Conservation (phyloP, 2,113 vertebrate genomes). For the Pteronura brasiliensis region DNA sequence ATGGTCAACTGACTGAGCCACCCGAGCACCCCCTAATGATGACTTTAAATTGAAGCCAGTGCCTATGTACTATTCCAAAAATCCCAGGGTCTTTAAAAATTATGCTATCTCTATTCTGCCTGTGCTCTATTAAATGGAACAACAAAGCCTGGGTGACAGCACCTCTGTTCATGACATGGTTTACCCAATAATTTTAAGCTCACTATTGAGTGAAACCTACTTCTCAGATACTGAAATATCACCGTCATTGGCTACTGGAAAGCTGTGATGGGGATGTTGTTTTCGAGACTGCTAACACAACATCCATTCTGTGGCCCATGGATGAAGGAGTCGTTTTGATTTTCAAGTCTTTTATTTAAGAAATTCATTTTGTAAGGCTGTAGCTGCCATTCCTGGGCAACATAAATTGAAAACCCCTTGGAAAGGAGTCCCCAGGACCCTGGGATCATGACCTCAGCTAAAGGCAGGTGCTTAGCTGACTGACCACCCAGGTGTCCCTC, state of each 20-base stretch:
- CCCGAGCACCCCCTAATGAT: not conserved
- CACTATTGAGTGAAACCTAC: not conserved
- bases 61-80: not conserved
- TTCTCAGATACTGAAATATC: not conserved
- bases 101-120: not conserved
- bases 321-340: not conserved
- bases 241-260: not conserved
- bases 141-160: not conserved
- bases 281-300: not conserved
- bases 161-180: not conserved
- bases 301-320: not conserved
- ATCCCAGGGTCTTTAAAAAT: not conserved
- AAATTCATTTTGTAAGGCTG: not conserved
- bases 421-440: not conserved
- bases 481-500: no score
- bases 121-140: not conserved
- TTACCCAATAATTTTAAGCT: not conserved
- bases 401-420: not conserved
- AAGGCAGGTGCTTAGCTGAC: no score
- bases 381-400: not conserved
- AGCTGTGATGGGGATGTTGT: not conserved
- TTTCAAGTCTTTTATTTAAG: not conserved
- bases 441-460: no score
- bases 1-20: no score
- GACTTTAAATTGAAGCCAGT: not conserved